Percentiles rank a stretch among this genome's conserved stretches.
phyloP scores from a whole-genome alignment of 2,113 vertebrate genomes.

The Leuciscus idus region DNA sequence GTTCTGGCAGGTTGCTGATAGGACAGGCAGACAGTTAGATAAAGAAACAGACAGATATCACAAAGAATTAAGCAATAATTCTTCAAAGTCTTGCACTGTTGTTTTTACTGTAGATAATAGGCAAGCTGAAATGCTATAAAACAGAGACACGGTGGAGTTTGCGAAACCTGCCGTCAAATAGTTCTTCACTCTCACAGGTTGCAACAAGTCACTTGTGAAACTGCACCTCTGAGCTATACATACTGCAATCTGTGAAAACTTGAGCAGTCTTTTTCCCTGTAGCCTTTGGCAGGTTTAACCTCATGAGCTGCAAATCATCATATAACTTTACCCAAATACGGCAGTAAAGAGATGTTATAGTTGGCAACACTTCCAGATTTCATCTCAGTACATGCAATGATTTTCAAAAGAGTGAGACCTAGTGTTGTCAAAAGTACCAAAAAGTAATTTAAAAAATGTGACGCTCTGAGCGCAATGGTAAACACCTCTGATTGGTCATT shows the following conservation, averaged over 20 bases:
- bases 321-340: not conserved
- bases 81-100: not conserved
- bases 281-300: not conserved
- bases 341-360: not conserved
- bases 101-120: not conserved
- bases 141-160: slow-evolving; percentile 11
- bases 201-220: not conserved
- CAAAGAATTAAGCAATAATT: not conserved
- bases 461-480: no score
- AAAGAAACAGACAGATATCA: not conserved
- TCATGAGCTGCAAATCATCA: not conserved
- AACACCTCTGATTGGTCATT: no score
- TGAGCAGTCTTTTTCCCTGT: not conserved
- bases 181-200: not conserved
- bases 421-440: no score
- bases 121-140: not conserved
- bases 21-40: not conserved
- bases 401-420: slow-evolving; percentile 1
- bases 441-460: no score
- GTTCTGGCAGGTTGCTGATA: slow-evolving; percentile 1
- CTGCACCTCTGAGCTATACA: not conserved
- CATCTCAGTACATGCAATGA: not conserved
- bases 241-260: not conserved
- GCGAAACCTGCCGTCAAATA: not conserved
- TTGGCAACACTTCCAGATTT: not conserved